These are phyloP conservation scores for Malurus leucopterus DNA, from an alignment of 2,797 vertebrate species.

Conservation along the genomic window DNA sequence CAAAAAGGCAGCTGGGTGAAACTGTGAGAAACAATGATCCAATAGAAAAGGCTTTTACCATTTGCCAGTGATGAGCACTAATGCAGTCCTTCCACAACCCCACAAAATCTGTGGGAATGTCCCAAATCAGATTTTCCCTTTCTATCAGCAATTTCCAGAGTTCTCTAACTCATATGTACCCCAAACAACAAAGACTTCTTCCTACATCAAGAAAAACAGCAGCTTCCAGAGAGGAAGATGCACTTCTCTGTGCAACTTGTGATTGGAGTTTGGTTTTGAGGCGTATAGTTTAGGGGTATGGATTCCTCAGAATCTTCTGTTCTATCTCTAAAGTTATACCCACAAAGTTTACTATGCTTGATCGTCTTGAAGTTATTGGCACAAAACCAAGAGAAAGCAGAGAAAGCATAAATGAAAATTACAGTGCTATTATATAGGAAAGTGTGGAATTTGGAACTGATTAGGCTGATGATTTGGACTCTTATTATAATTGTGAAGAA, in stretches of 20 bases:
- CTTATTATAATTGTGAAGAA: neutral
- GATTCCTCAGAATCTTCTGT: neutral
- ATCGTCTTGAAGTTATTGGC: neutral
- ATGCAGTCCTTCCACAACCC: neutral
- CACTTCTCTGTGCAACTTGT: neutral
- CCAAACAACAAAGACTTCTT: neutral
- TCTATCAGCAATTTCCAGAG: neutral
- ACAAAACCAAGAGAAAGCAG: neutral
- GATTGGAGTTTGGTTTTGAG: neutral
- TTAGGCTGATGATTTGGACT: neutral
- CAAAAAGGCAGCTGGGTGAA: neutral
- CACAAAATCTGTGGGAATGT: neutral
- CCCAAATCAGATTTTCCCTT: neutral
- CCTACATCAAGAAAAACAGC: neutral
- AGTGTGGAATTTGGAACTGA: neutral
- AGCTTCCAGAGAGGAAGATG: neutral
- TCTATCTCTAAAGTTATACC: neutral
- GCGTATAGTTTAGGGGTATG: fast-evolving
- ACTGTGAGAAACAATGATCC: neutral
- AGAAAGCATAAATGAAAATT: neutral
- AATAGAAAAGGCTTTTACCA: neutral
- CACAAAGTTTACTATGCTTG: neutral
- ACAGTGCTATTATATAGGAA: neutral
- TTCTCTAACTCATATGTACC: neutral
- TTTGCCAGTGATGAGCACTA: neutral